These are phyloP conservation scores for Brienomyrus brachyistius DNA, from an alignment of 2,113 vertebrate genomes.

Conservation along the genomic window DNA sequence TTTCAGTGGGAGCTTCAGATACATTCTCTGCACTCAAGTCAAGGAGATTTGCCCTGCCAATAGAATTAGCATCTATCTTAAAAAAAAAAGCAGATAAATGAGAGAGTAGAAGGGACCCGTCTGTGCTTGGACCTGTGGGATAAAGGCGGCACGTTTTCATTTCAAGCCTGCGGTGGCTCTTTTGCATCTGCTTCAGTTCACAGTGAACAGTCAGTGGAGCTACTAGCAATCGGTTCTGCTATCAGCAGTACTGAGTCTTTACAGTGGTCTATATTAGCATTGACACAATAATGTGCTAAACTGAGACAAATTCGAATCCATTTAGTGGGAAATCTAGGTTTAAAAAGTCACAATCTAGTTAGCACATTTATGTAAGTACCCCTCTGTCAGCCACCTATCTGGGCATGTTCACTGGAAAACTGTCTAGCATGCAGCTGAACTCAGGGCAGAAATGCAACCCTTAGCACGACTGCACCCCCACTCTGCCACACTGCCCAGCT, in stretches of 20 bases:
- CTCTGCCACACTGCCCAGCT: constrained; percentile 20
- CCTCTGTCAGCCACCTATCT: background rate
- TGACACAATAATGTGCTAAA: background rate
- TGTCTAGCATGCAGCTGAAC: background rate
- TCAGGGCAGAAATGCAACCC: background rate
- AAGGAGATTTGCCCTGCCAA: background rate
- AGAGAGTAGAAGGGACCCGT: constrained; percentile 20
- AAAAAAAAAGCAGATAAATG: constrained; percentile 44
- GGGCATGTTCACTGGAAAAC: background rate
- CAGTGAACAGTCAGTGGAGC: background rate
- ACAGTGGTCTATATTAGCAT: background rate
- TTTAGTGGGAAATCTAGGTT: background rate
- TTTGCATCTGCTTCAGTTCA: background rate
- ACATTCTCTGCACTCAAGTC: background rate
- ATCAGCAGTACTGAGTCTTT: background rate
- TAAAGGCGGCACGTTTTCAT: background rate
- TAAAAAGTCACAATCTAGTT: background rate
- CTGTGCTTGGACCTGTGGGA: background rate
- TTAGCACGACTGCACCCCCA: background rate
- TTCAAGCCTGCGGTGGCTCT: background rate
- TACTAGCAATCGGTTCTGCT: background rate
- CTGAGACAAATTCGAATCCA: background rate
- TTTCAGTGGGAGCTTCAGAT: background rate
- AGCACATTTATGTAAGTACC: background rate
- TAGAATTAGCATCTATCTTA: background rate